Conservation (phyloP, 2,113 vertebrate species). For the Pluvialis apricaria region DNA sequence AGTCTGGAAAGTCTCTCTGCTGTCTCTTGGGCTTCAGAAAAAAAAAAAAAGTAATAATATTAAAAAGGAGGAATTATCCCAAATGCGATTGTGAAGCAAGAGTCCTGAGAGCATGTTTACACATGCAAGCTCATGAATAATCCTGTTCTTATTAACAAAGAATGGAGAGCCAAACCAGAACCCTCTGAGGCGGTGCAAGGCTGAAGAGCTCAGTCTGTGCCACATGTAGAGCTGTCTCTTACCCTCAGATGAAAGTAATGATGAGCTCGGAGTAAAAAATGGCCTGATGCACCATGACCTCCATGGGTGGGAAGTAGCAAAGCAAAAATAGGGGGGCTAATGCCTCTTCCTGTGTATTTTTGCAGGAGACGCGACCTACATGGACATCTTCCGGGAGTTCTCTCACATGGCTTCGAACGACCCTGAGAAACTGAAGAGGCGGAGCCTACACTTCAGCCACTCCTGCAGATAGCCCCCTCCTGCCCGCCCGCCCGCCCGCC, state of each 20-base stretch:
- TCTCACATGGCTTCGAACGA: constrained; percentile 90
- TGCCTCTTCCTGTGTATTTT: constrained; percentile 24
- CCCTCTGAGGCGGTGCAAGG: not conserved
- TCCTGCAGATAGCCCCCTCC: constrained; percentile 75
- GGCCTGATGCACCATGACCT: not conserved
- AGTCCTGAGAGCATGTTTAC: not conserved
- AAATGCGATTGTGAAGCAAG: not conserved
- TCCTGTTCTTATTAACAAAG: not conserved
- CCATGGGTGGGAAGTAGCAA: not conserved
- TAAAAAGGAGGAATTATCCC: not conserved
- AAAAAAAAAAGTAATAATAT: not conserved
- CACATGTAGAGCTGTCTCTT: not conserved
- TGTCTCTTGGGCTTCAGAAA: not conserved
- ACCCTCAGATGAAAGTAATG: not conserved
- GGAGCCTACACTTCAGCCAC: constrained; percentile 83
- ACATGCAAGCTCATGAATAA: not conserved
- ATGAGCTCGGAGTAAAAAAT: not conserved
- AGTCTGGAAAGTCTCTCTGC: not conserved
- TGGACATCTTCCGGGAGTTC: constrained; percentile 88
- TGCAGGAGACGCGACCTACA: constrained; percentile 85
- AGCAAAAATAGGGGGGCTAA: not conserved
- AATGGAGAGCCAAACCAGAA: not conserved
- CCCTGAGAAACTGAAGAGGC: constrained; percentile 82
- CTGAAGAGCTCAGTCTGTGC: not conserved
- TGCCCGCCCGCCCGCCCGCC: no score